Base-by-base conservation (phyloP, 2,113 vertebrate genomes). In the Aldabrachelys gigantea region DNA sequence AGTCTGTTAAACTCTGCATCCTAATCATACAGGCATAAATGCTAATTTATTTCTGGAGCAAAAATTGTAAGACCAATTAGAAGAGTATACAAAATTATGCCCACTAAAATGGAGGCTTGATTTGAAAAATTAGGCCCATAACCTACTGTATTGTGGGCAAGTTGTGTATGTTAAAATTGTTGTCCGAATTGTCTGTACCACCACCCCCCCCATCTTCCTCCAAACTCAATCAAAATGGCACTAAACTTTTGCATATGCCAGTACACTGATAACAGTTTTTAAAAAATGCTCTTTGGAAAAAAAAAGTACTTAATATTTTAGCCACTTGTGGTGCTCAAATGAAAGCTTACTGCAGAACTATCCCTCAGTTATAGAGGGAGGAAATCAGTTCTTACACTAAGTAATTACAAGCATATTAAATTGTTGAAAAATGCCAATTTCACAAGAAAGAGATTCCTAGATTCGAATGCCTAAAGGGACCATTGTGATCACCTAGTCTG, bases 301-400 rank as follows among this genome's bases (percentile, higher is more conserved):
- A 41, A 87, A 90, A n/a, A 0, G 54, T 56, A 89, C 52, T n/a
- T 69, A 47, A 41, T 78, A 54, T 78, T 38, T 24, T 72, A 80
- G 57, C 14, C 0, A 62, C 50, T 56, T 49, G 1, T 41, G 2
- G 2, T 69, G 22, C 11, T 89, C 72, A 89, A 89, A 52, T 76
- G 80, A 84, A 82, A 88, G 1, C 11, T 85, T 54, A 59, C 24
- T 57, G 11, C 38, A 80, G 47, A n/a, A 65, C 0, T 72, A 11
- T n/a, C 2, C 0, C 3, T 80, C 84, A 31, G 14, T 10, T 31
- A 10, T 50, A 31, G 35, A 31, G 24, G n/a, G 72, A 87, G 59
- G 82, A 80, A 94, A 93, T 93, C 62, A 44, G 4, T 29, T 94
- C 80, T 82, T 9, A 44, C 24, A 69, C 38, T 90, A 91, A 85